A percentile compares a stretch with the other conserved stretches of the same genome.
Evolutionary conservation across 2,888 invertebrate species (phyloP).

Genomic region (Octonoba sinensis): DNA sequence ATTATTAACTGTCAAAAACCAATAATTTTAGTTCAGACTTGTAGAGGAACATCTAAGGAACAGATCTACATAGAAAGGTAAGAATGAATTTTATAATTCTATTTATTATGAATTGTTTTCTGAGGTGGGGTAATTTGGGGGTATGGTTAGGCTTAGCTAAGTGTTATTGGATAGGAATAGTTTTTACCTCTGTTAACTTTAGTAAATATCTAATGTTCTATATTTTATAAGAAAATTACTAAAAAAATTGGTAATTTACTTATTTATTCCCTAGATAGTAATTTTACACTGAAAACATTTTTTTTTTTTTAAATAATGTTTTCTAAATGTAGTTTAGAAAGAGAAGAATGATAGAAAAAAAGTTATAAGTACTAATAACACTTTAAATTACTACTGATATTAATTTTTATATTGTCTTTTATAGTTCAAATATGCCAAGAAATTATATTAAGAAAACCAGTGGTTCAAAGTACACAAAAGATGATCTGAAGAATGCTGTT

Average conservation of each 20-base stretch:
- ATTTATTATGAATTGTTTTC: not conserved
- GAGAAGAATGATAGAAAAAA: not conserved
- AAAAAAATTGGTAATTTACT: not conserved
- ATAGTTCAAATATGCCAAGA: not conserved
- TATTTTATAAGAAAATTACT: not conserved
- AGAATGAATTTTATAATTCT: not conserved
- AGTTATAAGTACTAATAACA: not conserved
- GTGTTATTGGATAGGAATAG: not conserved
- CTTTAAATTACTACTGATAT: not conserved
- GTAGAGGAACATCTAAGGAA: too few relatives aligned
- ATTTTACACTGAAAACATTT: not conserved
- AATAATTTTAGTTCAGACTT: not conserved
- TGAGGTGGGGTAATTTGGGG: constrained; percentile 6
- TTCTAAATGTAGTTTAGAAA: too few relatives aligned
- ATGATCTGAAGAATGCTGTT: not conserved
- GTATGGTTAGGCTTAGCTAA: constrained; percentile 4
- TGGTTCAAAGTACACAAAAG: constrained; percentile 3
- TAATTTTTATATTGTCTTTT: not conserved
- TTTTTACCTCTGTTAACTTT: not conserved
- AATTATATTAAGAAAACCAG: not conserved
- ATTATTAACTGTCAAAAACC: not conserved
- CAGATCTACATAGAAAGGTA: not conserved
- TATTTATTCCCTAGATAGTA: not conserved
- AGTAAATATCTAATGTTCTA: not conserved
- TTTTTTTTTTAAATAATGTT: not conserved